Base-by-base conservation (phyloP, 2,113 vertebrate species). In the Struthidea cinerea region DNA sequence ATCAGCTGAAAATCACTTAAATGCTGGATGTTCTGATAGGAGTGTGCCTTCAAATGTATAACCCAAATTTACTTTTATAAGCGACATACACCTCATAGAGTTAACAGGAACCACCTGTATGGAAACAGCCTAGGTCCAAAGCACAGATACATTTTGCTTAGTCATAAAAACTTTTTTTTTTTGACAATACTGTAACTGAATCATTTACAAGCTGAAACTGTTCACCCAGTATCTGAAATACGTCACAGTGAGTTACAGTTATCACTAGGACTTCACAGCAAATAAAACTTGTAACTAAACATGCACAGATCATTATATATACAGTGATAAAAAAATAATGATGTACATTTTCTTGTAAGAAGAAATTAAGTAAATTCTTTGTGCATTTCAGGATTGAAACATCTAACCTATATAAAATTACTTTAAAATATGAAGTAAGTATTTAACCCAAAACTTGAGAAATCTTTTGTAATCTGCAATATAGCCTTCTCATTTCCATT, bases 281-380 rank as follows among this genome's bases (percentile, higher is more conserved):
- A 96, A 88, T 77, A 75, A 93, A 95, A 87, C 80, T 84, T 41
- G 47, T 55, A 95, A 93, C 91, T 94, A 75, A 91, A 96, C 89
- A 82, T 91, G 94, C 94, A 94, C 89, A 96, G 88, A 91, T 86
- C 75, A 93, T 87, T 78, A 92, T 95, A 90, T 90, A 95, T 55
- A 97, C 80, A 94, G 94, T 92, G 93, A 94, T 97, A 96, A 94
- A 95, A 96, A 96, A 95, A 96, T 94, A 96, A 95, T 17, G 39
- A 95, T 96, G 90, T 96, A 95, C 92, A 93, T 78, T 94, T 96
- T 96, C 93, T 96, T 67, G 77, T 96, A 96, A 93, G 92, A 96
- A 97, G 93, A 97, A 97, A 95, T 88, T 91, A 95, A 93, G 94
- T 95, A 93, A 94, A 88, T 86, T 91, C 88, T 94, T 96, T 97